phyloP scores from a whole-genome alignment of 2,797 vertebrate species.

The Anguilla megastoma region DNA sequence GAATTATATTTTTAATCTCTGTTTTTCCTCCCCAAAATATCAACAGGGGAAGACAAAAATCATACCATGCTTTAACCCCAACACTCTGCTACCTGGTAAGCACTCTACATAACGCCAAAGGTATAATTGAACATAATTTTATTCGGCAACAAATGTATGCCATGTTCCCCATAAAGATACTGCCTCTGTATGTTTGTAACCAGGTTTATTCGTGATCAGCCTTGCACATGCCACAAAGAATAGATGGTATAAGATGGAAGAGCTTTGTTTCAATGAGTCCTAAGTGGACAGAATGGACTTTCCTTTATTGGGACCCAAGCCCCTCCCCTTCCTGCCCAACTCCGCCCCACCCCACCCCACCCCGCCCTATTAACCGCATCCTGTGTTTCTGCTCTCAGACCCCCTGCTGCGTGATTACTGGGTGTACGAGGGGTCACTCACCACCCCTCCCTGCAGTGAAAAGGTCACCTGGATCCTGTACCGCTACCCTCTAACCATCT shows the following conservation, averaged over 20 bases:
- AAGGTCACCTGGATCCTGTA: slow-evolving; percentile 95
- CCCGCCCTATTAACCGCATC: not conserved
- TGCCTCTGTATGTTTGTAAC: not conserved
- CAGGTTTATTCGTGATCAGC: not conserved
- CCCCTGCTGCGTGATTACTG: slow-evolving; percentile 95
- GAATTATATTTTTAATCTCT: not conserved
- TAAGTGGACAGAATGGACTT: not conserved
- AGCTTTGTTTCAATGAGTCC: not conserved
- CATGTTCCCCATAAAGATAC: not conserved
- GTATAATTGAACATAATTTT: not conserved
- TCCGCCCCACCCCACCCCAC: not conserved
- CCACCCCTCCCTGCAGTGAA: slow-evolving; percentile 92
- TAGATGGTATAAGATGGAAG: not conserved
- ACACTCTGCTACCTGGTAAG: slow-evolving; percentile 94
- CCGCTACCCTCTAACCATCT: slow-evolving; percentile 94
- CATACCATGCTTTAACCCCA: slow-evolving; percentile 97
- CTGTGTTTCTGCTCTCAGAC: slow-evolving; percentile 68
- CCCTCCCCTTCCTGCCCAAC: not conserved
- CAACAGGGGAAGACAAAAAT: slow-evolving; percentile 92
- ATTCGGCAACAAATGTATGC: not conserved
- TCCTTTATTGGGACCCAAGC: not conserved
- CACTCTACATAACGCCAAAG: slow-evolving; percentile 13
- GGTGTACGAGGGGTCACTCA: slow-evolving; percentile 96
- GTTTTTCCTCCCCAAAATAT: slow-evolving; percentile 46
- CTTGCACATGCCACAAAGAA: not conserved